These are phyloP conservation scores for Drosophila funebris DNA, from an alignment of 1,140 invertebrate genomes.

Conservation along the genomic window DNA sequence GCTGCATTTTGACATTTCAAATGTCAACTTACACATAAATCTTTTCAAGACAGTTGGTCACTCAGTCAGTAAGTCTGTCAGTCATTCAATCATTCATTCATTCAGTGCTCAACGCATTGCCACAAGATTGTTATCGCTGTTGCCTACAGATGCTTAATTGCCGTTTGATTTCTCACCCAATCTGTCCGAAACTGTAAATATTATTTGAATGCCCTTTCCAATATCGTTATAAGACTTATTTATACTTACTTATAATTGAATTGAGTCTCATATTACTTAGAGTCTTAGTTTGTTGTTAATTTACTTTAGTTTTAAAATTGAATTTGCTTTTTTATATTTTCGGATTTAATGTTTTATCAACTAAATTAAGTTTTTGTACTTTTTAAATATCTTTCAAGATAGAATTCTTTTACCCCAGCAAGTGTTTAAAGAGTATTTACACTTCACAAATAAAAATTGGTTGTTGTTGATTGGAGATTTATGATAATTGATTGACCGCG, in stretches of 20 bases:
- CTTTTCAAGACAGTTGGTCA: slow-evolving; percentile 32
- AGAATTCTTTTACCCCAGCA: too few relatives aligned
- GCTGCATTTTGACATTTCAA: slow-evolving; percentile 70
- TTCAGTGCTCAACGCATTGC: slow-evolving; percentile 62
- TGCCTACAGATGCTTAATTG: slow-evolving; percentile 72
- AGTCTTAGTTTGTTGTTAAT: neutral
- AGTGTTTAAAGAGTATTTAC: slow-evolving; percentile 19
- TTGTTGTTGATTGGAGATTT: slow-evolving; percentile 53
- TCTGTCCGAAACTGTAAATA: slow-evolving; percentile 13
- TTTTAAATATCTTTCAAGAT: too few relatives aligned
- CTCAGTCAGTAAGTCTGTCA: slow-evolving; percentile 49
- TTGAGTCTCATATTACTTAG: too few relatives aligned
- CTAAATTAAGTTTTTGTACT: too few relatives aligned
- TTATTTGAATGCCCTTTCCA: slow-evolving; percentile 1
- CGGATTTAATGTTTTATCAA: too few relatives aligned
- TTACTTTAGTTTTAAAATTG: too few relatives aligned
- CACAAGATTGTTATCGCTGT: slow-evolving; percentile 69
- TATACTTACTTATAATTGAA: too few relatives aligned
- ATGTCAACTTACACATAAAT: slow-evolving; percentile 65
- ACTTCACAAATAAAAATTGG: neutral
- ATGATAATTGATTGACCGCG: slow-evolving; percentile 68
- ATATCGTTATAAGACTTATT: too few relatives aligned
- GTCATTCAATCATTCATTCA: slow-evolving; percentile 48
- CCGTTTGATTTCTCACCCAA: slow-evolving; percentile 54
- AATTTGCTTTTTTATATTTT: too few relatives aligned